phyloP scores from a whole-genome alignment of 2,797 vertebrate species.

The Anguilla marmorata region DNA sequence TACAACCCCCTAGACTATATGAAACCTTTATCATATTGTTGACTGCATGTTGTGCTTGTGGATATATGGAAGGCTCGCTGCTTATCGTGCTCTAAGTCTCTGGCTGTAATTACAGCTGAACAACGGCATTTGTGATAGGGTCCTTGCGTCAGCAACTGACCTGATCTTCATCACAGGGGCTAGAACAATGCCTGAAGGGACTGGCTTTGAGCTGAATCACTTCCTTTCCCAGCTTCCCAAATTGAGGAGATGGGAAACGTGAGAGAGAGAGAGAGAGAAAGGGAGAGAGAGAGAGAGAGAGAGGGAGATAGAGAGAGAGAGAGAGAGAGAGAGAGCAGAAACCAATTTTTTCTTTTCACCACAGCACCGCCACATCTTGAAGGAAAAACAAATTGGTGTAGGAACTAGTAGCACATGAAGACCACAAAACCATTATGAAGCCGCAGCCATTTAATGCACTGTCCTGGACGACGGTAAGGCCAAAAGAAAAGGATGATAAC shows the following conservation, averaged over 20 bases:
- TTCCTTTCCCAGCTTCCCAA: background rate
- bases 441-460: background rate
- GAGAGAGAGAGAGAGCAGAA: conserved; percentile 25
- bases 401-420: background rate
- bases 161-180: background rate
- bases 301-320: background rate
- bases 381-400: conserved; percentile 43
- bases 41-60: background rate
- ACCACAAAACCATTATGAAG: background rate
- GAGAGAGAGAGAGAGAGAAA: background rate
- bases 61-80: background rate
- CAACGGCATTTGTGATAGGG: background rate
- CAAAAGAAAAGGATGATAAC: conserved; percentile 27
- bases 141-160: background rate
- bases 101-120: conserved; percentile 16
- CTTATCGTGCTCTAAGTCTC: background rate
- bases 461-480: conserved; percentile 40
- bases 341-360: conserved; percentile 39
- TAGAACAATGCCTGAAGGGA: background rate
- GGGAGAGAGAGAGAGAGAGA: background rate
- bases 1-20: background rate
- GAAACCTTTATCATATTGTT: background rate
- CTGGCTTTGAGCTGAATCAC: background rate
- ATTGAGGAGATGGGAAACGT: too few relatives aligned
- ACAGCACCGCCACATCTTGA: conserved; percentile 37